Evolutionary conservation across 1,140 invertebrate species (phyloP).

Genomic region (Teleopsis dalmanni): DNA sequence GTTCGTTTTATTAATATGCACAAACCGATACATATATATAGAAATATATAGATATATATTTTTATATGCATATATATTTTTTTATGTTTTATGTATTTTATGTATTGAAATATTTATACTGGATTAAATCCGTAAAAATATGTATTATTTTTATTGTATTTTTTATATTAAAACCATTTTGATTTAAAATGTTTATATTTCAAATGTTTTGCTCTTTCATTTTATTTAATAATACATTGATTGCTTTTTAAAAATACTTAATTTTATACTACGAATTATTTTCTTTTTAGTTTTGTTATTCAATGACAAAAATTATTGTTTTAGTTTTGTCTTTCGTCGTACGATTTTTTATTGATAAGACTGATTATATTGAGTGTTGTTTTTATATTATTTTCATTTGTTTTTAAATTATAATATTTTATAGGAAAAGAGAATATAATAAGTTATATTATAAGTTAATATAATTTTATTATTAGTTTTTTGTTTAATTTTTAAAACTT

Average conservation of each 20-base stretch:
- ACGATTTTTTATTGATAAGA: background rate
- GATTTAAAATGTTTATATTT: too few relatives aligned
- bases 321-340: background rate
- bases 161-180: too few relatives aligned
- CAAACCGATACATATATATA: background rate
- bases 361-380: background rate
- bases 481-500: background rate
- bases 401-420: background rate
- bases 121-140: background rate
- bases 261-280: background rate
- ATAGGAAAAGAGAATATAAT: background rate
- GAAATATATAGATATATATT: background rate
- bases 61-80: background rate
- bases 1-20: background rate
- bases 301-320: conserved; percentile 1
- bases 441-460: background rate
- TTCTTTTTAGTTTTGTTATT: background rate
- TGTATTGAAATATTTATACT: background rate
- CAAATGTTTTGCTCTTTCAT: background rate
- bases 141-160: too few relatives aligned
- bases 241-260: background rate
- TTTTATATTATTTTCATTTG: background rate
- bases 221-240: background rate
- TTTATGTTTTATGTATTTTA: background rate
- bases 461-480: background rate